These are phyloP conservation scores for Laticauda laticaudata DNA, from an alignment of 2,113 vertebrate species.

Conservation along the genomic window DNA sequence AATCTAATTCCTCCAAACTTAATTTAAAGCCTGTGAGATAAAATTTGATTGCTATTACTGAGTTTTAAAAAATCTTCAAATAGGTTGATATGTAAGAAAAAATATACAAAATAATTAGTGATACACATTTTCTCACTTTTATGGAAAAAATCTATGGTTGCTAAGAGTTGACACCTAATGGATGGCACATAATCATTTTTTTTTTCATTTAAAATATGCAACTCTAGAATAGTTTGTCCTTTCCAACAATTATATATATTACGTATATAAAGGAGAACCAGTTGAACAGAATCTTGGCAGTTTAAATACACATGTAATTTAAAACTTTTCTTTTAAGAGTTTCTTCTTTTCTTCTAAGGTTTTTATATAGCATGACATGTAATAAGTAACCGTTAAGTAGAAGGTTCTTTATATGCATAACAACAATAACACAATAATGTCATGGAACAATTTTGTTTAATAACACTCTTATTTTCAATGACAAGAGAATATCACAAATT, in stretches of 20 bases:
- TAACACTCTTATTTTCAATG: not conserved
- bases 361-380: conserved; percentile 15
- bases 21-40: not conserved
- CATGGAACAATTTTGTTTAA: not conserved
- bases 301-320: conserved; percentile 26
- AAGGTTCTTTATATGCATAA: not conserved
- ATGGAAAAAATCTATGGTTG: not conserved
- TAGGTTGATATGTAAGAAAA: not conserved
- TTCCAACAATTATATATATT: not conserved
- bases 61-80: not conserved
- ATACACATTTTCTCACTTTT: not conserved
- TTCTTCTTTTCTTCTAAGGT: conserved; percentile 22
- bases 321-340: not conserved
- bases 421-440: not conserved
- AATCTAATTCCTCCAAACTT: not conserved
- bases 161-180: not conserved
- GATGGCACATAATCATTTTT: not conserved
- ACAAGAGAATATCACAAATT: not conserved
- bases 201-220: not conserved
- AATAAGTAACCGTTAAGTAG: not conserved
- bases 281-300: conserved; percentile 24
- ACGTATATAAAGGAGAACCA: not conserved
- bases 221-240: conserved; percentile 14
- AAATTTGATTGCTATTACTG: not conserved
- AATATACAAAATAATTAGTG: not conserved